Evolutionary conservation across 2,113 vertebrate species (phyloP), one percentile per base, ranked within the genome.

Genomic region (Oxyura jamaicensis): DNA sequence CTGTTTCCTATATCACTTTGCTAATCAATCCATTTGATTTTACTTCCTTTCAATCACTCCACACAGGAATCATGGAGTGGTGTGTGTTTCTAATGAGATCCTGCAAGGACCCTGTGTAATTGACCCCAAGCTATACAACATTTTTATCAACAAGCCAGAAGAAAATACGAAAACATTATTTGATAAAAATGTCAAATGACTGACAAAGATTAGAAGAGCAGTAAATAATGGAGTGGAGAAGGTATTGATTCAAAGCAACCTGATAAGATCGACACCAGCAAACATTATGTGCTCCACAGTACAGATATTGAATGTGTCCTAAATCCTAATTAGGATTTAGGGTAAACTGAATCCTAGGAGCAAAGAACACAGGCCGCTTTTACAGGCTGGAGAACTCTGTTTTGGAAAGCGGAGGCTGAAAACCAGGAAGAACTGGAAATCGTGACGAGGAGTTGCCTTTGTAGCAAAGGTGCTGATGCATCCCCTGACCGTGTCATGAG

Each of bases 151-250:
- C 85, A 88, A 59, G 82, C 93, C 63, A 66, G 87, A 60, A 93
- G 93, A 96, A 97, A 97, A 93, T 87, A 88, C 50, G 6, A 96
- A 94, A 96, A 91, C 94, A 60, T 94, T 94, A 83, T 87, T 96
- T 96, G 96, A 96, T 97, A 96, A 95, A 96, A 95, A 96, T 52
- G 71, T 96, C 94, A 96, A 94, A 88, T 74, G 93, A 90, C 95
- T 94, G 93, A 93, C 94, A 96, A 94, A 97, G 95, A 97, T 95
- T 91, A 95, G 93, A 79, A 86, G 94, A 88, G 95, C 33, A 60
- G 94, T 91, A 96, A 97, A 96, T 96, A 97, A 97, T 93, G 95
- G 96, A 94, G 91, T 93, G 91, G 68, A 93, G 91, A 86, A 88
- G 85, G 78, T 96, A 97, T 96, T 72, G 96, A 96, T 97, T 91